phyloP scores from a whole-genome alignment of 2,797 vertebrate genomes.

The Semaprochilodus insignis region DNA sequence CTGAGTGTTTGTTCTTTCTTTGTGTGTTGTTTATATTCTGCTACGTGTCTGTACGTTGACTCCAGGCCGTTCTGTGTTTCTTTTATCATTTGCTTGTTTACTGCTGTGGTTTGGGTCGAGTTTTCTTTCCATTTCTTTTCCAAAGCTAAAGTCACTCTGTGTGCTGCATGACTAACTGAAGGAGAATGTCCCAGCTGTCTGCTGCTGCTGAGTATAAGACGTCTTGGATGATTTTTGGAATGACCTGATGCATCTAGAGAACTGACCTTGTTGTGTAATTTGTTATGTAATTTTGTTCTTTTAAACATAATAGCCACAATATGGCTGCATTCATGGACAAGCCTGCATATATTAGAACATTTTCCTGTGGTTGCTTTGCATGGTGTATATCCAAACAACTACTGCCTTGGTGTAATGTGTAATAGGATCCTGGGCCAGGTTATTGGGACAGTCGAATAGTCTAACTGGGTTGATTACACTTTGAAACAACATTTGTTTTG shows the following conservation, averaged over 20 bases:
- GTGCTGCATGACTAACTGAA: conserved; percentile 26
- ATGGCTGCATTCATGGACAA: conserved; percentile 9
- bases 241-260: conserved; percentile 13
- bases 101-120: conserved; percentile 4
- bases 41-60: background rate
- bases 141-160: conserved; percentile 6
- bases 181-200: conserved; percentile 8
- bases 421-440: background rate
- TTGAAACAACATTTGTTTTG: background rate
- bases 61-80: background rate
- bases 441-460: background rate
- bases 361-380: conserved; percentile 33
- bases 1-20: conserved; percentile 1
- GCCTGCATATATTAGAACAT: background rate
- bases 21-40: background rate
- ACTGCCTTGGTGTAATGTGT: background rate
- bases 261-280: conserved; percentile 15
- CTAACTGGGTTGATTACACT: background rate
- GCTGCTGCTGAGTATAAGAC: conserved; percentile 18
- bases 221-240: conserved; percentile 38
- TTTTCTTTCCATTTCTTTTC: background rate
- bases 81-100: background rate
- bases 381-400: background rate
- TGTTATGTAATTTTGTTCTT: conserved; percentile 38
- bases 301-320: conserved; percentile 25